Conservation (phyloP, 2,797 vertebrate genomes). For the Neosilurus mollespiculum region DNA sequence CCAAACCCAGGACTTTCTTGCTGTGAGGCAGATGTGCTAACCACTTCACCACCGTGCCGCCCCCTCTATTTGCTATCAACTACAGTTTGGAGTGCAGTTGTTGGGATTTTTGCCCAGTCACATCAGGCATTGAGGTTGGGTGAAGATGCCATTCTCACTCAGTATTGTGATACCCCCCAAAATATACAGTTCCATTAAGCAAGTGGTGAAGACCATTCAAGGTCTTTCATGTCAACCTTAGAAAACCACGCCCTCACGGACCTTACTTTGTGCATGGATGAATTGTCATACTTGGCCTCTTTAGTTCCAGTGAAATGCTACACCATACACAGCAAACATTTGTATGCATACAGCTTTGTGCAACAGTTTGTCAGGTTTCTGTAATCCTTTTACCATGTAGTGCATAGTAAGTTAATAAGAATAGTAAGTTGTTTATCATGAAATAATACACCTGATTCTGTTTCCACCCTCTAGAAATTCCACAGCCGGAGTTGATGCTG, state of each 20-base stretch:
- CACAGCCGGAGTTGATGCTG: conserved; percentile 92
- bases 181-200: too few relatives aligned
- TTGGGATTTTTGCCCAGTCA: neutral
- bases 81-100: neutral
- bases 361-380: neutral
- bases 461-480: conserved; percentile 72
- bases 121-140: neutral
- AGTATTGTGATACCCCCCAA: too few relatives aligned
- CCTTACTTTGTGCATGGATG: neutral
- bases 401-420: neutral
- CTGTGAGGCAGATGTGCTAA: neutral
- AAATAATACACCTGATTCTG: neutral
- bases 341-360: neutral
- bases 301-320: neutral
- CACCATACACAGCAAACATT: neutral
- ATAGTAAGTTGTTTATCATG: neutral
- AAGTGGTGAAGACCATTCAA: neutral
- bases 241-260: neutral
- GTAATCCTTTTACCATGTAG: neutral
- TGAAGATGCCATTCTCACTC: neutral
- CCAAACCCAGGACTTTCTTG: too few relatives aligned
- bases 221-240: too few relatives aligned
- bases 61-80: neutral
- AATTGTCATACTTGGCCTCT: neutral
- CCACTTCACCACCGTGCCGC: neutral